A percentile compares a stretch with the other conserved stretches of the same genome.
Evolutionary conservation across 2,113 vertebrate species (phyloP).

Genomic region (Blennius ocellaris): DNA sequence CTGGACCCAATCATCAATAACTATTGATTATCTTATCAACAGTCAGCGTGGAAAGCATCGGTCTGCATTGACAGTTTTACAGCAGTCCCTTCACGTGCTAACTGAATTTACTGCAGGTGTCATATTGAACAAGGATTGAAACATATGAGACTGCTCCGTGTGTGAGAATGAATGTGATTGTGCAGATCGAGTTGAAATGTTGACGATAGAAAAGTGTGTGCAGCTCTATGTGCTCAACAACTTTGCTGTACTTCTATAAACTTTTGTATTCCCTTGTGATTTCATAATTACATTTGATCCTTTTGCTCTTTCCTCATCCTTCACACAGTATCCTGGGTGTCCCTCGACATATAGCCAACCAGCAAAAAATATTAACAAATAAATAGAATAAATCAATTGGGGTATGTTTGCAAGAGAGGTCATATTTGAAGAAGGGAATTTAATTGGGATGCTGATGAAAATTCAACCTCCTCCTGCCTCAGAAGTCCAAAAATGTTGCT

Average conservation of each 20-base stretch:
- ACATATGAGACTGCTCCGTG: conserved; percentile 6
- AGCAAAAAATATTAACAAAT: conserved; percentile 29
- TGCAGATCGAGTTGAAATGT: neutral
- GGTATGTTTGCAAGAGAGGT: conserved; percentile 27
- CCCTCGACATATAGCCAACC: conserved; percentile 21
- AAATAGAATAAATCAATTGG: conserved; percentile 13
- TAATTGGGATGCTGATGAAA: conserved; percentile 46
- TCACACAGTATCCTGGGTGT: conserved; percentile 18
- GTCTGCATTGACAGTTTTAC: conserved; percentile 19
- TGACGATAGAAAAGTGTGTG: too few relatives aligned
- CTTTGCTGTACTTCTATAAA: conserved; percentile 6
- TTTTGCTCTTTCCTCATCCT: conserved; percentile 11
- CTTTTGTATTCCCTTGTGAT: conserved; percentile 4
- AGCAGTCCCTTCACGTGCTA: conserved; percentile 9
- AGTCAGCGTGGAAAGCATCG: conserved; percentile 23
- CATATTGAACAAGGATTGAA: conserved; percentile 28
- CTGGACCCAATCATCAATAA: conserved; percentile 47
- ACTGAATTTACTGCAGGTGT: conserved; percentile 23
- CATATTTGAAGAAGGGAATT: conserved; percentile 34
- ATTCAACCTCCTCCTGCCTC: conserved; percentile 23
- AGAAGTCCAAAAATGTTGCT: conserved; percentile 44
- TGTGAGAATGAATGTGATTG: conserved; percentile 27
- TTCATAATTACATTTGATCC: conserved; percentile 13
- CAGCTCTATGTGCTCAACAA: too few relatives aligned
- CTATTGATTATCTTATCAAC: conserved; percentile 54